phyloP scores from a whole-genome alignment of 2,797 vertebrate genomes.

The Pogonophryne albipinna region DNA sequence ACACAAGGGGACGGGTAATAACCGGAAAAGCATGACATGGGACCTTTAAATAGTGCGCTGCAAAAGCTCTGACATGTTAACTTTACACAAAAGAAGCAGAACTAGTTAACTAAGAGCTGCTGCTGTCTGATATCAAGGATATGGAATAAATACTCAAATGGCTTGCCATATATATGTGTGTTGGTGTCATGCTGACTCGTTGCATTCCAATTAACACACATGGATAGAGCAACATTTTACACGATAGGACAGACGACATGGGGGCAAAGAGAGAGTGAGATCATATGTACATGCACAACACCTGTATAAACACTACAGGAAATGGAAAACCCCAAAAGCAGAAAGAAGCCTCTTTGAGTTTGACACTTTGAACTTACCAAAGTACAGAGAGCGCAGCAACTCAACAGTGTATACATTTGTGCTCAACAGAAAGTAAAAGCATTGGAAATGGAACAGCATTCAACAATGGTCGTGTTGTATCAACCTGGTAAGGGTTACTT shows the following conservation, averaged over 20 bases:
- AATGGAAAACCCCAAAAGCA: no score
- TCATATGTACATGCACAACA: no score
- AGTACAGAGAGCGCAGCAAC: not conserved
- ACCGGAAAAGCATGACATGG: no score
- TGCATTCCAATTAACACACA: not conserved
- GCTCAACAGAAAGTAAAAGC: conserved; percentile 21
- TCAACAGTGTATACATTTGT: conserved; percentile 19
- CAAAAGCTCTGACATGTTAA: no score
- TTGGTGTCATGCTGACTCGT: not conserved
- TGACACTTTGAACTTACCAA: not conserved
- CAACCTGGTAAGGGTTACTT: conserved; percentile 46
- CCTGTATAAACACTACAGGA: no score
- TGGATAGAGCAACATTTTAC: not conserved
- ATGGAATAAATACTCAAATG: no score
- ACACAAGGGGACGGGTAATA: no score
- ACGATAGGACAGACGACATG: not conserved
- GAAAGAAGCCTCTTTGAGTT: not conserved
- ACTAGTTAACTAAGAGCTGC: no score
- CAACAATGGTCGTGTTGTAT: conserved; percentile 36
- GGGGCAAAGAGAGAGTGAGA: not conserved
- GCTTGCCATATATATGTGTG: not conserved
- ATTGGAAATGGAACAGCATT: conserved; percentile 37
- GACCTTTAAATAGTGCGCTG: no score
- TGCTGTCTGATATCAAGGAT: no score
- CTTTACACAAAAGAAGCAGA: no score